These are phyloP conservation scores for Conger conger DNA, from an alignment of 2,113 vertebrate species.

Conservation along the genomic window DNA sequence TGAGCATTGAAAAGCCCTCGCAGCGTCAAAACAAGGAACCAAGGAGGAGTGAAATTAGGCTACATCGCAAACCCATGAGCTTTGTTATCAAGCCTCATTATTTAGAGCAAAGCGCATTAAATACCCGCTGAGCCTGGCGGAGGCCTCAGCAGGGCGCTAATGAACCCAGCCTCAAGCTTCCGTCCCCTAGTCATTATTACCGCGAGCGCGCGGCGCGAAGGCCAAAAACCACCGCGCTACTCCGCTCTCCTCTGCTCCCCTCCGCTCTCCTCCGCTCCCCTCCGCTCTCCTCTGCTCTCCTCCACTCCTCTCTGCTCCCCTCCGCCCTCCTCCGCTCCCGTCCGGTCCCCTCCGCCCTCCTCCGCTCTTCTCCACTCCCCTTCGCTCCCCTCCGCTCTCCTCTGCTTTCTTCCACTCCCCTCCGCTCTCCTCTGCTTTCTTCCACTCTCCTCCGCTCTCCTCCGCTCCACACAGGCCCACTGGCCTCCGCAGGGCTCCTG, in stretches of 20 bases:
- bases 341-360: background rate
- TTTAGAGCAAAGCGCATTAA: background rate
- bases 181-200: background rate
- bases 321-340: background rate
- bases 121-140: background rate
- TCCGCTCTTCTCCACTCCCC: too few relatives aligned
- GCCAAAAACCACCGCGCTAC: too few relatives aligned
- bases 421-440: background rate
- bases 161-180: background rate
- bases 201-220: too few relatives aligned
- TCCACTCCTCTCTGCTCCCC: background rate
- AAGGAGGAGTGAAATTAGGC: background rate
- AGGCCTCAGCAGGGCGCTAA: background rate
- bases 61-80: background rate
- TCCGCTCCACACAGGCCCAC: background rate
- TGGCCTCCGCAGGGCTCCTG: background rate
- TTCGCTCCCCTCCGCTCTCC: too few relatives aligned
- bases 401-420: too few relatives aligned
- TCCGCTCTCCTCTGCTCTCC: too few relatives aligned
- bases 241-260: too few relatives aligned
- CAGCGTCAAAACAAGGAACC: background rate
- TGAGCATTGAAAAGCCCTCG: background rate
- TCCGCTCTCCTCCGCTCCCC: too few relatives aligned
- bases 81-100: background rate
- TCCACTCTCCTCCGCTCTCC: rapidly evolving